A percentile compares a stretch with the other conserved stretches of the same genome.
Conservation (phyloP, 2,797 vertebrate genomes). For the Acanthurus tractus region DNA sequence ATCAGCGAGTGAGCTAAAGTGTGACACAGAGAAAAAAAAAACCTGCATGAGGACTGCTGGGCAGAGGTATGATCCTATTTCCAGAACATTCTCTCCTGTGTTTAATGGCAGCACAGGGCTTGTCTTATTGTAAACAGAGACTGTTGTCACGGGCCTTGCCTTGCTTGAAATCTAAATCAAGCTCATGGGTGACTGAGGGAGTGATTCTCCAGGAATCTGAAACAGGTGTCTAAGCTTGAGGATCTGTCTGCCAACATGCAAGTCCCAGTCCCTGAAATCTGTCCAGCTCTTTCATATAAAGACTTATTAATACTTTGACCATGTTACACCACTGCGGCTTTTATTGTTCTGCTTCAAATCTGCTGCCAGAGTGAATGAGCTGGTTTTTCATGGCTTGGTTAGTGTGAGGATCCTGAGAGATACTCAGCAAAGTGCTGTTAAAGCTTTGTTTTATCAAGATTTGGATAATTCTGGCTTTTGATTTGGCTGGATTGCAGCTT, state of each 20-base stretch:
- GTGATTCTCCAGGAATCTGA: constrained; percentile 79
- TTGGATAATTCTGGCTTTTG: background rate
- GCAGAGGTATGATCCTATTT: constrained; percentile 43
- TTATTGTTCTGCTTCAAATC: background rate
- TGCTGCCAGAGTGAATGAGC: constrained; percentile 25
- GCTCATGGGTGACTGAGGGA: constrained; percentile 65
- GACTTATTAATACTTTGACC: constrained; percentile 30
- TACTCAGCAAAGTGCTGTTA: background rate
- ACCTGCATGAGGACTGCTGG: background rate
- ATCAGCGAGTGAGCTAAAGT: constrained; percentile 10
- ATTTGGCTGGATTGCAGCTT: background rate
- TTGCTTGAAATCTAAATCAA: constrained; percentile 79
- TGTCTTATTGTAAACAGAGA: constrained; percentile 73
- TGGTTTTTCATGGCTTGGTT: background rate
- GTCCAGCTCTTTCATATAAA: constrained; percentile 39
- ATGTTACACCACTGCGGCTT: background rate
- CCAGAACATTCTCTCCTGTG: constrained; percentile 72
- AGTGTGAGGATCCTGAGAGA: background rate
- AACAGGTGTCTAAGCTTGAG: constrained; percentile 81
- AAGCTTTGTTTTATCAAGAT: background rate
- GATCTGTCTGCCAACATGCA: constrained; percentile 60
- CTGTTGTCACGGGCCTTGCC: constrained; percentile 80
- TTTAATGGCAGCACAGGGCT: constrained; percentile 35
- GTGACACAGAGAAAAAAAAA: constrained; percentile 3
- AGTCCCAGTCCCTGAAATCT: constrained; percentile 58